phyloP scores from a whole-genome alignment of 2,888 invertebrate species.

The Cheilosia soror region DNA sequence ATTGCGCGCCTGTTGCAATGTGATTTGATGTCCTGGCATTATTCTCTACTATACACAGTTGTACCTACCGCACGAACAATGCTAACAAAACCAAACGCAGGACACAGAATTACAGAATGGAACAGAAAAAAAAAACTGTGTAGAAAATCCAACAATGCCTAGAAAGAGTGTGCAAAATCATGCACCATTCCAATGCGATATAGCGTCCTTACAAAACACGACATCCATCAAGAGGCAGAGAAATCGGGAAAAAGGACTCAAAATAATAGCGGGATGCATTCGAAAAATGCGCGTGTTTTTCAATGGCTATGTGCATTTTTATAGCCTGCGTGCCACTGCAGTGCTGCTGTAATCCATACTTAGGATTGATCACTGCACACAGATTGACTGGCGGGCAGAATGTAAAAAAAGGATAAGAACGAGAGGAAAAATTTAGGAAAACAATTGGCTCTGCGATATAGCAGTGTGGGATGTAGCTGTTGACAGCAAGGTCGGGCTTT shows the following conservation, averaged over 20 bases:
- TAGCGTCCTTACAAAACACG: slow-evolving; percentile 45
- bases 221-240: slow-evolving; percentile 49
- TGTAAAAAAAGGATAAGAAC: slow-evolving; percentile 47
- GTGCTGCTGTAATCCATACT: slow-evolving; percentile 66
- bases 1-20: slow-evolving; percentile 52
- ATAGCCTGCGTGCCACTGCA: slow-evolving; percentile 16
- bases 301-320: slow-evolving; percentile 14
- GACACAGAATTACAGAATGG: slow-evolving; percentile 15
- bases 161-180: slow-evolving; percentile 59
- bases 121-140: slow-evolving; percentile 35
- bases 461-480: slow-evolving; percentile 35
- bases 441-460: slow-evolving; percentile 49
- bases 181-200: slow-evolving; percentile 63
- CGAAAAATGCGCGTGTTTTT: slow-evolving; percentile 64
- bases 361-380: slow-evolving; percentile 67
- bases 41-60: slow-evolving; percentile 19
- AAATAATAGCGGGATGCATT: slow-evolving; percentile 68
- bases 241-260: slow-evolving; percentile 32
- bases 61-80: slow-evolving; percentile 50
- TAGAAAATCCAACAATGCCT: slow-evolving; percentile 43
- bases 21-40: slow-evolving; percentile 45
- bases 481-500: slow-evolving; percentile 64
- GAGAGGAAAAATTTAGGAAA: slow-evolving; percentile 70
- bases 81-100: slow-evolving; percentile 38
- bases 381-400: slow-evolving; percentile 45